Evolutionary conservation across 2,113 vertebrate species (phyloP), one percentile per base, ranked within the genome.

Genomic region (Mola mola): DNA sequence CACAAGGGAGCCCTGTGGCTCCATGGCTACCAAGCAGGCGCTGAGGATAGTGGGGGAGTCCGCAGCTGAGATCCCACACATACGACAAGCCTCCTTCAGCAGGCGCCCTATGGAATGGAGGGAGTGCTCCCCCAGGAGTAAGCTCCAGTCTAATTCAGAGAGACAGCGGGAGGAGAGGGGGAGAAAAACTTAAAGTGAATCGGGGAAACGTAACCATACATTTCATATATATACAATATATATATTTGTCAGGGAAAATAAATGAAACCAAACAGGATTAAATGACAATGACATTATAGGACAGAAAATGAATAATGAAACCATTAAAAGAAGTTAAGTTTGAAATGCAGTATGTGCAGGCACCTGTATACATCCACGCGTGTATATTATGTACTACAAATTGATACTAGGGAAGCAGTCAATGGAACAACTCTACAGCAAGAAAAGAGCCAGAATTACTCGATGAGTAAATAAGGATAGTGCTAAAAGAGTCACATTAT

Each of bases 21-120:
- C 97, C 95, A 99, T 95, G 88, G 97, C 96, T 28, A 99, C 96
- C 82, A 99, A 91, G 78, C 96, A 99, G 93, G 97, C 96, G 85
- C 96, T 98, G 78, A 98, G 95, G 87, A 99, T 95, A 42, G 93
- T 91, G 43, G 96, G 96, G 20, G 96, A 96, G 87, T 99, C 97
- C 1, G 93, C 92, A 0, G 96, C 83, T 0, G 96, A 99, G 86
- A 98, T 95, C 11, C 96, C 96, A 40, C 97, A 98, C 92, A 99
- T 94, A 42, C 94, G 94, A 83, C 97, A 99, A 37, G 94, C 93
- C 71, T 98, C 97, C 87, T 93, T 95, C 62, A 99, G 94, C 87
- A 96, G 94, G 43, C 95, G 94, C 77, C 95, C 95, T 87, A 96
- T 94, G 73, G 96, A 96, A 85, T 97, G 96, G 66, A 99, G 93